Evolutionary conservation across 37 sponge, comb jelly and placozoan species (phyloP).

Genomic region (Agelas oroides): DNA sequence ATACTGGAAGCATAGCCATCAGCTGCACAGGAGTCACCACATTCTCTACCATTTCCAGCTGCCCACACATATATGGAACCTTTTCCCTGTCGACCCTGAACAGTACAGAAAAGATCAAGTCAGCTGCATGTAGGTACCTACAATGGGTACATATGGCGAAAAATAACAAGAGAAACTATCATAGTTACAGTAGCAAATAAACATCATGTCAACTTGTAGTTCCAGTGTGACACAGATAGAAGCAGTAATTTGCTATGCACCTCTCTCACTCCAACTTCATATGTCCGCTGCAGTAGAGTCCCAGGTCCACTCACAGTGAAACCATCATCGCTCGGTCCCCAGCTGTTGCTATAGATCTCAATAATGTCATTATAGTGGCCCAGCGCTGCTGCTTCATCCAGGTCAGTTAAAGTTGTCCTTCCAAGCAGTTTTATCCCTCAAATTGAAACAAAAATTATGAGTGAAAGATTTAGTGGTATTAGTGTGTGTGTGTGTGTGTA

Average conservation of each 20-base stretch:
- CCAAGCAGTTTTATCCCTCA: no score
- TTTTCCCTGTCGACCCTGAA: slow-evolving; percentile 81
- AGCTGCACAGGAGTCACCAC: slow-evolving; percentile 84
- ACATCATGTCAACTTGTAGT: no score
- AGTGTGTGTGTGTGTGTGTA: no score
- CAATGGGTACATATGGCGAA: no score
- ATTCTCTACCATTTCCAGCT: slow-evolving; percentile 91
- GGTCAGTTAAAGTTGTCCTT: slow-evolving; percentile 54
- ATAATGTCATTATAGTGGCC: slow-evolving; percentile 61
- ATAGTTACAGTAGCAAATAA: no score
- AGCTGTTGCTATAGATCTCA: slow-evolving; percentile 90
- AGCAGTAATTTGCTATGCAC: no score
- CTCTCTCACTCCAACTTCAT: slow-evolving; percentile 56
- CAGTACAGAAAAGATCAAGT: not conserved
- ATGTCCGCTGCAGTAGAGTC: slow-evolving; percentile 11
- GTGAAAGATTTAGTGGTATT: no score
- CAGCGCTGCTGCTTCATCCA: slow-evolving; percentile 76
- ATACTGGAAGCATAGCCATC: slow-evolving; percentile 92
- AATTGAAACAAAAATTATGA: no score
- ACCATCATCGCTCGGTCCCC: slow-evolving; percentile 96
- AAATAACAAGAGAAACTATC: no score
- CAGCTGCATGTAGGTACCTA: no score
- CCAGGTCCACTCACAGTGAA: slow-evolving; percentile 88
- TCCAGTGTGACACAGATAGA: no score
- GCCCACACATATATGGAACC: slow-evolving; percentile 94